Evolutionary conservation across 2,888 invertebrate genomes (phyloP).

Genomic region (Epirrita christyi): DNA sequence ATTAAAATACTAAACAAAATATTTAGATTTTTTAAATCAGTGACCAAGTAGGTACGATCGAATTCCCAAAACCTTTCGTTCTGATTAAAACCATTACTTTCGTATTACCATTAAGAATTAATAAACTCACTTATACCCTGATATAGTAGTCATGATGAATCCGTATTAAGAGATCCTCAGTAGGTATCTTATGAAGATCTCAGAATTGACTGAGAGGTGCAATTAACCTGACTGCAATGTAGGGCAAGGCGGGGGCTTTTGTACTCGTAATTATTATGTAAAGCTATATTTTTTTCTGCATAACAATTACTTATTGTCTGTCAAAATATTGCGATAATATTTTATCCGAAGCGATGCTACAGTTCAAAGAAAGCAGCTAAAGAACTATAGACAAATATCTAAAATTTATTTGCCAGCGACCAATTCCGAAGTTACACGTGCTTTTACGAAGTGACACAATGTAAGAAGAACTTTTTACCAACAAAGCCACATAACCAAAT

Average conservation of each 20-base stretch:
- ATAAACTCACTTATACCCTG: constrained; percentile 14
- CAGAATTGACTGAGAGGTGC: constrained; percentile 57
- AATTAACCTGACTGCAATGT: constrained; percentile 56
- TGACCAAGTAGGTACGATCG: background rate
- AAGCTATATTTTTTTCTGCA: constrained; percentile 43
- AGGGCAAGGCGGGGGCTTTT: constrained; percentile 55
- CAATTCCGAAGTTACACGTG: too few relatives aligned
- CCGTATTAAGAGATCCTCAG: constrained; percentile 47
- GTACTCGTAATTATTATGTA: constrained; percentile 50
- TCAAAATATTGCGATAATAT: constrained; percentile 33
- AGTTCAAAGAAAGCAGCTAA: constrained; percentile 5
- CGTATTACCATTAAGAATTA: constrained; percentile 9
- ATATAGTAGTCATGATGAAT: constrained; percentile 18
- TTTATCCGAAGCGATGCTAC: constrained; percentile 12
- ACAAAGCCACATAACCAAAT: too few relatives aligned
- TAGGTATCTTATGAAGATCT: constrained; percentile 61
- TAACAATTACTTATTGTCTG: constrained; percentile 43
- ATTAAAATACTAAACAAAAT: background rate
- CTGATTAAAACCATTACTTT: constrained; percentile 25
- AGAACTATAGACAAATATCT: background rate
- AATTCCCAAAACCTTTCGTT: background rate
- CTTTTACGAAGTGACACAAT: too few relatives aligned
- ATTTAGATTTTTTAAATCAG: background rate
- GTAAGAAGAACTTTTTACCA: too few relatives aligned
- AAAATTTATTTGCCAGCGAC: too few relatives aligned